Base-by-base conservation (phyloP, 2,888 invertebrate species). In the Drosophila austrosaltans region DNA sequence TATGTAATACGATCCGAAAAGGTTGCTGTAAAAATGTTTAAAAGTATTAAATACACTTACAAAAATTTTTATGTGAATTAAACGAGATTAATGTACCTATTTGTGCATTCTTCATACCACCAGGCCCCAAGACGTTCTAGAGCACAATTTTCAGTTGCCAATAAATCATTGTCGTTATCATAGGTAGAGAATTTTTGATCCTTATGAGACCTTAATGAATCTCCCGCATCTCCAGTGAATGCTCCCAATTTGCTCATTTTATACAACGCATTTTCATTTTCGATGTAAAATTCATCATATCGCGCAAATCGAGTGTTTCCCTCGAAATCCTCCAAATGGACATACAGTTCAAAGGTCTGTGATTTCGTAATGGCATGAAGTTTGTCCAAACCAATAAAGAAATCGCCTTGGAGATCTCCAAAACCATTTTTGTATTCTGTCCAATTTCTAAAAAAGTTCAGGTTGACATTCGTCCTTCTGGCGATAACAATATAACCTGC, bases 371-470 rank as follows among this genome's bases (percentile, higher is more conserved):
- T 39, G 10, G 40, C 40, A 58, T 58, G 58, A 10, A 58, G 25
- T 36, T 58, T 58, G 3, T 36, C 39, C 0, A 58, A 7, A 12
- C 58, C 58, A 5, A 58, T 40, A 22, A 58, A 58, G 28, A 58
- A 58, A 22, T 58, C 58, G 1, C 8, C 39, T 3, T 4, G n/a
- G 1, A 58, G 10, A 1, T 58, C n/a, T 6, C 58, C 58, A 25
- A 58, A 58, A 25, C 58, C 58, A 25, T 40, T n/a, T 39, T 39
- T 40, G 25, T 58, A 58, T 12, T 22, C 5, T 2, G 8, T 8
- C 58, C 58, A 58, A 40, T 58, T 25, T n/a, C 20, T 20, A 39
- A n/a, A 58, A 25, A 58, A 58, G 40, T 58, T 58, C 4, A 22
- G 3, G 2, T 40, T 3, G 3, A 2, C 36, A 58, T 40, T 40